Evolutionary conservation across 2,888 invertebrate genomes (phyloP).

Genomic region (Torymus aiolomorphi): DNA sequence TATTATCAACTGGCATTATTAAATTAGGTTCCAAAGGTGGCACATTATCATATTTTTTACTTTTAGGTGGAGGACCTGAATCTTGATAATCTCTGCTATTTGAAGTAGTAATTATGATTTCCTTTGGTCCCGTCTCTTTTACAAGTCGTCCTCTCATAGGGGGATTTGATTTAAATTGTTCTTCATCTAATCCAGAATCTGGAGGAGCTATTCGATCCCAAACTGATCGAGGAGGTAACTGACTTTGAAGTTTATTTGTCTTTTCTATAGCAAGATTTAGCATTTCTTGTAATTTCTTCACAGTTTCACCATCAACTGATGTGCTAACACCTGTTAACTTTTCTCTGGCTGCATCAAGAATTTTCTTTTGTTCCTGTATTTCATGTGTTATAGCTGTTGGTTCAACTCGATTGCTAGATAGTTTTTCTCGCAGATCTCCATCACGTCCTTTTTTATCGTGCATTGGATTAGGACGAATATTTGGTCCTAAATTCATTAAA

Average conservation of each 20-base stretch:
- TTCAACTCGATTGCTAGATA: constrained; percentile 66
- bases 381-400: constrained; percentile 66
- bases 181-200: constrained; percentile 51
- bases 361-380: constrained; percentile 69
- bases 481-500: constrained; percentile 40
- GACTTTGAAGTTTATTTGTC: constrained; percentile 71
- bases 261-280: constrained; percentile 71
- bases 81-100: constrained; percentile 61
- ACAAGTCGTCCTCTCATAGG: constrained; percentile 66
- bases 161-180: constrained; percentile 37
- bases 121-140: constrained; percentile 66
- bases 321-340: constrained; percentile 65
- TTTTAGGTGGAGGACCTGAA: constrained; percentile 20
- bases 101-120: constrained; percentile 67
- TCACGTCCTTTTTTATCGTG: constrained; percentile 66
- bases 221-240: constrained; percentile 71
- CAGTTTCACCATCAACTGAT: constrained; percentile 67
- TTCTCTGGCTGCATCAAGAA: constrained; percentile 69
- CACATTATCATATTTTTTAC: constrained; percentile 62
- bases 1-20: constrained; percentile 55
- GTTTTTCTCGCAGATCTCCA: constrained; percentile 66
- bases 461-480: constrained; percentile 50
- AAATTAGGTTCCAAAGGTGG: constrained; percentile 61
- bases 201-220: constrained; percentile 73
- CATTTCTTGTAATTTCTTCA: constrained; percentile 71